Evolutionary conservation across 1,140 invertebrate species (phyloP).

Genomic region (Colletes latitarsis): DNA sequence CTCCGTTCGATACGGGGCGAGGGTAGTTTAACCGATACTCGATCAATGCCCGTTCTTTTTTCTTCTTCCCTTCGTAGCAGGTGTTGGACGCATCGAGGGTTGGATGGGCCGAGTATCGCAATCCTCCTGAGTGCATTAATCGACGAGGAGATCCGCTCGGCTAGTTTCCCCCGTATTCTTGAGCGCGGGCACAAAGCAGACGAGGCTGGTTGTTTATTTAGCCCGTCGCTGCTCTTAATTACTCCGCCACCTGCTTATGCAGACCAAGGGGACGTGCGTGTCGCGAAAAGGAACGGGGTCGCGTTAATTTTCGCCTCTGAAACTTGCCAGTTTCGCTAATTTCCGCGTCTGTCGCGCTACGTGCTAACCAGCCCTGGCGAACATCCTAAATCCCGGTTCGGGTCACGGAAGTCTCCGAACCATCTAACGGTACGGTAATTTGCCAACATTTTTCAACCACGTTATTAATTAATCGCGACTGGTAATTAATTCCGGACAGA

Average conservation of each 20-base stretch:
- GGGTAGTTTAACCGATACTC: neutral
- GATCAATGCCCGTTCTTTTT: slow-evolving; percentile 11
- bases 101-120: neutral
- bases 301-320: no score
- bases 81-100: neutral
- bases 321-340: no score
- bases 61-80: neutral
- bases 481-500: no score
- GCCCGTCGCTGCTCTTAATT: neutral
- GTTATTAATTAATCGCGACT: no score
- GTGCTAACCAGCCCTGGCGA: no score
- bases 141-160: neutral
- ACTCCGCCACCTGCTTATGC: neutral
- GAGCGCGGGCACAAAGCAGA: neutral
- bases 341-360: no score
- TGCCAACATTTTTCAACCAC: no score
- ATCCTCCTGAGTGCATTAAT: slow-evolving; percentile 39
- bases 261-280: neutral
- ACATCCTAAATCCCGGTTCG: no score
- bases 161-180: neutral
- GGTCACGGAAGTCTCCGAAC: no score
- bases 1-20: no score
- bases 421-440: no score
- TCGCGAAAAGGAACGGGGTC: neutral
- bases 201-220: neutral